Conservation (phyloP, 1,140 invertebrate genomes). For the Trichonephila clavata region DNA sequence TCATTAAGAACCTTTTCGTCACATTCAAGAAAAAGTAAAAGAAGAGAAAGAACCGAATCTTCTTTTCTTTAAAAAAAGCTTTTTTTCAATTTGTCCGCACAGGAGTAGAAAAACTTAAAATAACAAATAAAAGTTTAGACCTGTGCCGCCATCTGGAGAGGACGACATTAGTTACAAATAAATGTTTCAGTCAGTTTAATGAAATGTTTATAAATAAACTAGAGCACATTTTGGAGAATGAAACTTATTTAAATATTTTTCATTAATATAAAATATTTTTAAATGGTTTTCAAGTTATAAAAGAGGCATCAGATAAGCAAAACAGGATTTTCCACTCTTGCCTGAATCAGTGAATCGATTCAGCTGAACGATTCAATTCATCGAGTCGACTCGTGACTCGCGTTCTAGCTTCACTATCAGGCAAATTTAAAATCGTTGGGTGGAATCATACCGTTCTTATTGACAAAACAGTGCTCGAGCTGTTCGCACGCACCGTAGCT, state of each 20-base stretch:
- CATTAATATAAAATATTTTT: not conserved
- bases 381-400: not conserved
- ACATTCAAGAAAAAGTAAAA: too few species aligned
- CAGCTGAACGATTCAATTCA: not conserved
- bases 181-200: not conserved
- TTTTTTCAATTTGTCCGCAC: too few species aligned
- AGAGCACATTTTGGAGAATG: not conserved
- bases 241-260: not conserved
- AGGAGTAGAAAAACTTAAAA: not conserved
- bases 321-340: not conserved
- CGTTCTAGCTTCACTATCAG: not conserved
- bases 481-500: not conserved
- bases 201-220: not conserved
- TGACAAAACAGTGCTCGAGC: not conserved
- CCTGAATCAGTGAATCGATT: not conserved
- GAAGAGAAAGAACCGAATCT: too few species aligned
- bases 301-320: too few species aligned
- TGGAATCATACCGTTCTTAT: not conserved
- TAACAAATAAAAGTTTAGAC: not conserved
- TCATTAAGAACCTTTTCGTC: too few species aligned
- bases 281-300: not conserved
- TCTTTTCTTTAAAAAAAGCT: too few species aligned
- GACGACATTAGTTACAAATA: not conserved
- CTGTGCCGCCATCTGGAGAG: not conserved
- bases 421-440: conserved; percentile 18